Evolutionary conservation across 1,140 invertebrate species (phyloP), one percentile per base, ranked within the genome.

Genomic region (Tribolium castaneum): DNA sequence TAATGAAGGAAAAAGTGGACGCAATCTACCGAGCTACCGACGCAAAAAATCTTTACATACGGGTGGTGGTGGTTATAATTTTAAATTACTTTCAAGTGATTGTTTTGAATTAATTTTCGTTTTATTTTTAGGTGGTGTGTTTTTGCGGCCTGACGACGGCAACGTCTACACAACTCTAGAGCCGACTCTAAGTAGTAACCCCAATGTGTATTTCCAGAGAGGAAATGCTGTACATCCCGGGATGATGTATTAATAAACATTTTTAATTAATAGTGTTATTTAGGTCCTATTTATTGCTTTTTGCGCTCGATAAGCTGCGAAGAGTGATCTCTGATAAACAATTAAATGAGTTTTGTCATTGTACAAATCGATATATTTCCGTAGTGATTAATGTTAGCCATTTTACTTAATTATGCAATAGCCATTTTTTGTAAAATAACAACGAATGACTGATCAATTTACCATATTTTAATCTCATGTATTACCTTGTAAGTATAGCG

Each of bases 161-260:
- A 94, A 94, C 87, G 89, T 94, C 56, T 95, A 95, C 87, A 94
- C 94, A 80, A 95, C 93, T 70, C 87, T 94, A 80, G 94, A 95
- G 87, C 94, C 93, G 72, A 95, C 94, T 70, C 88, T 95, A 84
- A 95, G 94, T 86, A 93, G 92, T 84, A 95, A 95, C 88, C 94
- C 94, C 71, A 95, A 95, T 87, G 94, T 95, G 19, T 95, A 92
- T 86, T 95, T 95, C 86, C 94, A 95, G 86, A 90, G 93, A 81
- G 90, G 91, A 75, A 92, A 94, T 81, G 91, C 91, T 52, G 89
- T 94, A 82, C 93, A 94, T 90, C 92, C 92, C 78, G 93, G 93
- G 86, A 94, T 95, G 92, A 94, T 95, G 90, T 95, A 95, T 86
- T 95, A 52, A 52, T 14, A 88, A 92, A 82, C 75, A 51, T 30